Evolutionary conservation across 2,113 vertebrate genomes (phyloP), one percentile per base, ranked within the genome.

Genomic region (Bambusicola thoracicus): DNA sequence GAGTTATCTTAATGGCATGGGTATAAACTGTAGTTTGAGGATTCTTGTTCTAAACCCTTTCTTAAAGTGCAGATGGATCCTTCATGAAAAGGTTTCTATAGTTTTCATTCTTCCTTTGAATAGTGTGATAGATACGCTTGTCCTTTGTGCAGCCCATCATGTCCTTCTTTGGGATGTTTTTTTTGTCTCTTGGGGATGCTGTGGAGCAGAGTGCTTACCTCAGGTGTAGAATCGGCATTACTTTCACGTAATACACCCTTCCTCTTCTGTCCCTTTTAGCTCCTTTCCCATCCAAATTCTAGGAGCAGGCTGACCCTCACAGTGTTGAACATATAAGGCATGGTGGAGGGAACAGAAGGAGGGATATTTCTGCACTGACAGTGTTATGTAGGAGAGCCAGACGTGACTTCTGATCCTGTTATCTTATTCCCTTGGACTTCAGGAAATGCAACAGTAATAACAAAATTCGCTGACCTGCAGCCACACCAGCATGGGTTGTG

Each of bases 381-480:
- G n/a, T 10, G 20, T 38, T 89, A 30, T 19, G 36, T 65, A 55
- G 69, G 61, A 56, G 51, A 81, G 18, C 14, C 66, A 24, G 81
- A n/a, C 32, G 13, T 46, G 62, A 73, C 24, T 95, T 76, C 24
- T 76, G 34, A 16, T 92, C 11, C 15, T 46, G 13, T 75, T 90
- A 44, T 43, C 25, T 78, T 86, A 30, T 75, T 75, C 32, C n/a
- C 36, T 75, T 91, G 66, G 84, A 92, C 69, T 93, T 93, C 46
- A 93, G 51, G 29, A 75, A 86, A 84, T 72, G 25, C 49, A 89
- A 32, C 12, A 65, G 51, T 27, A 43, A 17, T 72, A 61, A 87
- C 13, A 92, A 72, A 92, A 89, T 84, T 68, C 62, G 10, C 25
- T 79, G 73, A 75, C 66, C 51, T 89, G 41, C 0, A 0, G 41